A percentile compares a stretch with the other conserved stretches of the same genome.
Conservation (phyloP, 2,888 invertebrate genomes). For the Leucophenga montana region DNA sequence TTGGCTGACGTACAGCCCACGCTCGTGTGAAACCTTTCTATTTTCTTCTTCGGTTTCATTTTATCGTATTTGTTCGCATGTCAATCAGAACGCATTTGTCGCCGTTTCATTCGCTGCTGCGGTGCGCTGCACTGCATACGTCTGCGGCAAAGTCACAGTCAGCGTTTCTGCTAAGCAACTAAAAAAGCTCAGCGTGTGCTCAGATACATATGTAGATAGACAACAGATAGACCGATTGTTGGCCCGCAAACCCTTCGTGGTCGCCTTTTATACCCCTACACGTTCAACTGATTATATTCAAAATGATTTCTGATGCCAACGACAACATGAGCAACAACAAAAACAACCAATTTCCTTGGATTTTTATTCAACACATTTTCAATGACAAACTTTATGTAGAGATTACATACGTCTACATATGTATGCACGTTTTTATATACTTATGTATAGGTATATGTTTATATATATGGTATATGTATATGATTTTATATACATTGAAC, state of each 20-base stretch:
- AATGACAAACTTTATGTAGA: conserved; percentile 4
- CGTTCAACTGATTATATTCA: neutral
- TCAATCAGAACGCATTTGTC: conserved; percentile 8
- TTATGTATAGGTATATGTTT: neutral
- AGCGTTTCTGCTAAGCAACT: neutral
- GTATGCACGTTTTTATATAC: neutral
- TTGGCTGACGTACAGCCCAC: too few relatives aligned
- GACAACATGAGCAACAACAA: conserved; percentile 5
- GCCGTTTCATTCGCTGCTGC: neutral
- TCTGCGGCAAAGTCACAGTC: too few relatives aligned
- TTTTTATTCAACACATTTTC: conserved; percentile 5
- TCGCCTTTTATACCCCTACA: too few relatives aligned
- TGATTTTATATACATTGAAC: neutral
- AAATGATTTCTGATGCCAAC: neutral
- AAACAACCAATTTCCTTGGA: neutral
- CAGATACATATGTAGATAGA: too few relatives aligned
- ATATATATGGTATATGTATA: neutral
- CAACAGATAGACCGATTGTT: too few relatives aligned
- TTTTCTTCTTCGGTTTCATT: neutral
- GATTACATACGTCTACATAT: neutral
- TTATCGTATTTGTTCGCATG: neutral
- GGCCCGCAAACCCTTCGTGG: too few relatives aligned
- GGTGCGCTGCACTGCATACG: too few relatives aligned
- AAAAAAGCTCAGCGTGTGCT: neutral
- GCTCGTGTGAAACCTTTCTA: too few relatives aligned